Base-by-base conservation (phyloP, 1,140 invertebrate species). In the Drosophila rufa region DNA sequence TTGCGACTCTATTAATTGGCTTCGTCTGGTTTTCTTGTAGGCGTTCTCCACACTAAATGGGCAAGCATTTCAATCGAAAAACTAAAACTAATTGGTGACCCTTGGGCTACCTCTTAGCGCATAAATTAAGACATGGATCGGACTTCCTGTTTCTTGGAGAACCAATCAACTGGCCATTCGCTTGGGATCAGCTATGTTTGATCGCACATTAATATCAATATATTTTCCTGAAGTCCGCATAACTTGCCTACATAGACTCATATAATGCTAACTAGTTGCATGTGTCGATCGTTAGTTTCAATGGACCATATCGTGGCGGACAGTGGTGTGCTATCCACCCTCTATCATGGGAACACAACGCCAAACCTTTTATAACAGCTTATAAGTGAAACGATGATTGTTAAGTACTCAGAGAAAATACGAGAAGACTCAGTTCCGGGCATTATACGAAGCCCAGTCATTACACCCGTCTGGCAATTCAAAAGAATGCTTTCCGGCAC, bases 1-100 rank as follows among this genome's bases (percentile, higher is more conserved):
- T 87, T 90, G 84, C 84, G 84, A 87, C 84, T 87, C 74, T 87
- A 89, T 87, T 87, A 87, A 87, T 84, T 87, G 84, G 84, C 65
- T 77, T 36, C 50, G 61, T 65, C 36, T 82, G 36, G 64, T 36
- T 47, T 75, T 67, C 55, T 57, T 67, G 84, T 84, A 50, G 84
- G 85, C 84, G 84, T 87, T 80, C 51, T 69, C 80, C 62, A 55
- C 61, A 60, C 61, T 60, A 75, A 83, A 73, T 67, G 56, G 70
- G 27, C 51, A 38, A 53, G 46, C 80, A 69, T 68, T 89, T 89
- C 68, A 74, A 78, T 89, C 73, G 80, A 90, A 87, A 79, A 69
- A 75, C 77, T 65, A 68, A 74, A 71, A 69, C 84, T 77, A 89
- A 87, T 87, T 89, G 67, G 57, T 75, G 64, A 51, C 40, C 57